Evolutionary conservation across 2,113 vertebrate species (phyloP).

Genomic region (Silurus asotus): DNA sequence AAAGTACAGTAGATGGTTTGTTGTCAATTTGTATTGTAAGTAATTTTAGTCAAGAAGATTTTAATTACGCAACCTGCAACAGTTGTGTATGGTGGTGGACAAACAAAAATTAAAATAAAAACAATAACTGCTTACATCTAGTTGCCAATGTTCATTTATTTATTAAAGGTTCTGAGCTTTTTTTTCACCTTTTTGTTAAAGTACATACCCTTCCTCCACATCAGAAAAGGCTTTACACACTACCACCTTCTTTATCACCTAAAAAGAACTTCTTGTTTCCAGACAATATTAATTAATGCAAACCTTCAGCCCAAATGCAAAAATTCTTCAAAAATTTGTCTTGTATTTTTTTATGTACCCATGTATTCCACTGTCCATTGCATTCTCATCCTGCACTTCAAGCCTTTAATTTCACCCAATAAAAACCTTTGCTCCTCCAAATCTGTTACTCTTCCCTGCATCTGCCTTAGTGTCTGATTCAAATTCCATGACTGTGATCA

Average conservation of each 20-base stretch:
- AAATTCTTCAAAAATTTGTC: background rate
- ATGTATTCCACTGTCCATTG: background rate
- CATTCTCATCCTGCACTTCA: background rate
- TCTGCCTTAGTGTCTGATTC: background rate
- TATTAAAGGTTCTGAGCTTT: background rate
- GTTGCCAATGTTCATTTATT: background rate
- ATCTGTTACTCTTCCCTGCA: background rate
- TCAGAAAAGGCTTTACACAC: background rate
- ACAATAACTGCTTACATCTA: background rate
- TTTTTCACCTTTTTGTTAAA: background rate
- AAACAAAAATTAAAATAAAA: background rate
- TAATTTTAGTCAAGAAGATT: background rate
- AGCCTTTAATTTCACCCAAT: background rate
- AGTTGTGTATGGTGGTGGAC: background rate
- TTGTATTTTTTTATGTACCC: background rate
- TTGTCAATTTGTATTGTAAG: background rate
- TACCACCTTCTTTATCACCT: background rate
- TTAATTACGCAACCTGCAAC: background rate
- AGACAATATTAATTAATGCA: background rate
- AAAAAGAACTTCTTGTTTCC: background rate
- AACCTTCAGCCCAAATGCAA: background rate
- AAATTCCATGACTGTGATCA: background rate
- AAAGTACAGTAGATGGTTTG: background rate
- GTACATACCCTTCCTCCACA: background rate
- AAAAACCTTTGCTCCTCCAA: background rate